Evolutionary conservation across 2,113 vertebrate species (phyloP), one percentile per base, ranked within the genome.

Genomic region (Nannospalax galili): DNA sequence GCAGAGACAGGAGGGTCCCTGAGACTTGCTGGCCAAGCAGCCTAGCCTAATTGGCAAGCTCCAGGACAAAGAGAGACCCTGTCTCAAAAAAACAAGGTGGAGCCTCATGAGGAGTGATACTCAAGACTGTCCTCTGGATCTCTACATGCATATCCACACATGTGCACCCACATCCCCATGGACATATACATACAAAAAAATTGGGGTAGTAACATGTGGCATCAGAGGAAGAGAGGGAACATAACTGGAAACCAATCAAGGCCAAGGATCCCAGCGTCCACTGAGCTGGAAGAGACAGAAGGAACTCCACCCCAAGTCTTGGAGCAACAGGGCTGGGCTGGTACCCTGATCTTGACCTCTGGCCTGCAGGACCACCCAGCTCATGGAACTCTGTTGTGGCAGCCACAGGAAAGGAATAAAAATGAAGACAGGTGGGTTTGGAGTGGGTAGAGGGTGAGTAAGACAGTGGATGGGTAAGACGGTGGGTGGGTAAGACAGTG

Each of bases 211-310:
- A 7, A 10, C 30, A 0, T 2, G n/a, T 58, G 45, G 7, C 48
- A 4, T 0, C 26, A 16, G 70, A 60, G 19, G 32, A 70, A 2
- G 45, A 52, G n/a, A 17, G 0, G 2, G 22, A 4, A 9, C 0
- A 1, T 0, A 4, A 22, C 4, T 26, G 17, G 1, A 45, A 15
- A 11, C 48, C 30, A 72, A 60, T 24, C 37, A 10, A 17, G 12
- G 28, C 16, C 0, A 0, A 2, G 58, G n/a, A 0, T 3, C 12
- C 12, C 0, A 3, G 28, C 35, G 14, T 0, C 35, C 1, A 11
- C 32, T 0, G 5, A 17, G 48, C 56, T 7, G 30, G 65, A 14
- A 24, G 56, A 19, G 8, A 45, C 37, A 74, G 28, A 15, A 3
- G 4, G 14, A 4, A 24, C 3, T 4, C 79, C 17, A 7, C 1